A percentile compares a stretch with the other conserved stretches of the same genome.
Evolutionary conservation across 2,797 vertebrate genomes (phyloP).

Genomic region (Adelosebastes latens): DNA sequence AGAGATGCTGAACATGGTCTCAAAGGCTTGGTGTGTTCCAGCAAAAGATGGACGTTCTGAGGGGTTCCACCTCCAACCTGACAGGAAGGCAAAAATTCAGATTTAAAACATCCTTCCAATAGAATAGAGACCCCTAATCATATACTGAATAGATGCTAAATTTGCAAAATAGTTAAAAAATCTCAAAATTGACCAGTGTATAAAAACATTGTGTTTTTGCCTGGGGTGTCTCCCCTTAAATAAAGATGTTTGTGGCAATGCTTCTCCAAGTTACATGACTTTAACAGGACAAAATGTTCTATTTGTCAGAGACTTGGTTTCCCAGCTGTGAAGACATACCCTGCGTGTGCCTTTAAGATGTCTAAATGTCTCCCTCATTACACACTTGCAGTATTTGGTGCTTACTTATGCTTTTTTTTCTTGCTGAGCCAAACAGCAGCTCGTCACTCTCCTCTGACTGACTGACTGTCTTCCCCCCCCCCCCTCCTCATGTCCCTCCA

Average conservation of each 20-base stretch:
- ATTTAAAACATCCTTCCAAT: too few relatives aligned
- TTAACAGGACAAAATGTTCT: conserved; percentile 1
- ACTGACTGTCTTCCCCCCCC: conserved; percentile 35
- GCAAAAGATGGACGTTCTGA: conserved; percentile 94
- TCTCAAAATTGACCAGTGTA: too few relatives aligned
- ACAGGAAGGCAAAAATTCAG: not conserved
- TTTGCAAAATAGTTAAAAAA: too few relatives aligned
- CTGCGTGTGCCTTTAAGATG: conserved; percentile 41
- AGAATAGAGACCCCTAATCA: too few relatives aligned
- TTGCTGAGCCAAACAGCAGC: conserved; percentile 72
- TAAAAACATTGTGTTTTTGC: not conserved
- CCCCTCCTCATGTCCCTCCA: conserved; percentile 64
- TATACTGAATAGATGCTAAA: too few relatives aligned
- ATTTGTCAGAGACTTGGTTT: conserved; percentile 6
- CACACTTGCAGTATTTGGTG: conserved; percentile 64
- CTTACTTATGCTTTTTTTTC: conserved; percentile 69
- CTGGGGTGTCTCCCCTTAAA: not conserved
- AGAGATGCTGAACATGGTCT: conserved; percentile 99
- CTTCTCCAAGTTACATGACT: not conserved
- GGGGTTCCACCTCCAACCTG: conserved; percentile 97
- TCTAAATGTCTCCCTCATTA: conserved; percentile 63
- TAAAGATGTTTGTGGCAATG: not conserved
- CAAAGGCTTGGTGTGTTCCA: conserved; percentile 97
- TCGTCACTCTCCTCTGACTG: conserved; percentile 68
- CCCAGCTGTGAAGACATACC: conserved; percentile 7